phyloP scores from a whole-genome alignment of 2,888 invertebrate genomes.

The Melangyna quadrimaculata region DNA sequence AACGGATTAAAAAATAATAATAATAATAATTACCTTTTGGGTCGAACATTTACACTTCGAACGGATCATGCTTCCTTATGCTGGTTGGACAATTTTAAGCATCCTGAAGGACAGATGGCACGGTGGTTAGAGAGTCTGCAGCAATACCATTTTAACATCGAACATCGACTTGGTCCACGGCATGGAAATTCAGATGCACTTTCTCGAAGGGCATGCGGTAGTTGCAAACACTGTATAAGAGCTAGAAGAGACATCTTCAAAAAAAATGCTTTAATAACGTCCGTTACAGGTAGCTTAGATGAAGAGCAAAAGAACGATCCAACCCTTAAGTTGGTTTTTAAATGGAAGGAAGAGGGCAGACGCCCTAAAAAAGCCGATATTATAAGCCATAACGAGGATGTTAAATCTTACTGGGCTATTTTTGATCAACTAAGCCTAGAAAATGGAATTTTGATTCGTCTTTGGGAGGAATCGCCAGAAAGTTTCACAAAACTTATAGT shows the following conservation, averaged over 20 bases:
- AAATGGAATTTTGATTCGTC: neutral
- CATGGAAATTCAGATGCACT: conserved; percentile 44
- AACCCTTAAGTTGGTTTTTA: neutral
- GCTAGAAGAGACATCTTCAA: neutral
- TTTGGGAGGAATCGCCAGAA: neutral
- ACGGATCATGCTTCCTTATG: conserved; percentile 27
- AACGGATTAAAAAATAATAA: too few species aligned
- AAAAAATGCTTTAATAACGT: neutral
- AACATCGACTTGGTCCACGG: neutral
- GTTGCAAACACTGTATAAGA: neutral
- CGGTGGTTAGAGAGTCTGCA: conserved; percentile 24
- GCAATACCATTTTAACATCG: conserved; percentile 3
- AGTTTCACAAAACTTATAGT: neutral
- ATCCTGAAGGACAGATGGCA: conserved; percentile 36
- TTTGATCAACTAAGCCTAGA: neutral
- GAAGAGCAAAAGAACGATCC: neutral
- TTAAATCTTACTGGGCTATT: neutral
- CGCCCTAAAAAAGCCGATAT: neutral
- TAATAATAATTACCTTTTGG: too few species aligned
- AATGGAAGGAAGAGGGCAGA: neutral
- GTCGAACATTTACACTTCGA: conserved; percentile 59
- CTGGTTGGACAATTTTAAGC: neutral
- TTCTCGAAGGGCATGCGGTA: conserved; percentile 18
- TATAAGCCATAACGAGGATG: neutral
- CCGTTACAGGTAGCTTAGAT: neutral